Conservation (phyloP, 2,888 invertebrate genomes). For the Beris chalybata region DNA sequence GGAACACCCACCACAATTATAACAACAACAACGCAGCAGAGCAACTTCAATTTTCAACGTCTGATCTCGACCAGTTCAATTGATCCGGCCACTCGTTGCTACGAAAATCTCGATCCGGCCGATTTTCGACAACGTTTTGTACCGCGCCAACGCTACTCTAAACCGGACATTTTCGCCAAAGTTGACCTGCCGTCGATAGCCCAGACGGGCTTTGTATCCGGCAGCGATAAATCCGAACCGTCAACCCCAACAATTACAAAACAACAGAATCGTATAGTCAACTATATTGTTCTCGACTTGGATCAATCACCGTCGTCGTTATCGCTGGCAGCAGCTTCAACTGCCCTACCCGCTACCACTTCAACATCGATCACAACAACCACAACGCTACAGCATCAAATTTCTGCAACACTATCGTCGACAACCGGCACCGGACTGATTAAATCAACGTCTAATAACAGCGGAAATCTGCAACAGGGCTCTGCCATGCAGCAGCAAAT, state of each 20-base stretch:
- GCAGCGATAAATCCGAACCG: slow-evolving; percentile 41
- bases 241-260: slow-evolving; percentile 39
- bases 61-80: slow-evolving; percentile 33
- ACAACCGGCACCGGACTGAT: not conserved
- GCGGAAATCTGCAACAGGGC: slow-evolving; percentile 10
- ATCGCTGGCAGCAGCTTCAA: slow-evolving; percentile 22
- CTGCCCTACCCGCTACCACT: slow-evolving; percentile 14
- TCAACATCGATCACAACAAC: slow-evolving; percentile 1
- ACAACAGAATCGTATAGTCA: slow-evolving; percentile 44
- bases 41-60: slow-evolving; percentile 35
- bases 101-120: slow-evolving; percentile 43
- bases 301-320: slow-evolving; percentile 47
- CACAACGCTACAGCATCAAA: not conserved
- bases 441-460: slow-evolving; percentile 15
- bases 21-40: slow-evolving; percentile 16
- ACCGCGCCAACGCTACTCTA: slow-evolving; percentile 39
- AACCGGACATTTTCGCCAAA: slow-evolving; percentile 42
- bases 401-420: too few species aligned
- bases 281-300: slow-evolving; percentile 54
- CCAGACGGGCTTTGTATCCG: not conserved
- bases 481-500: not conserved
- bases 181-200: slow-evolving; percentile 36
- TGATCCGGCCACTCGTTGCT: slow-evolving; percentile 40
- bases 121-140: slow-evolving; percentile 38
- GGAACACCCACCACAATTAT: slow-evolving; percentile 30